Conservation (phyloP, 2,888 invertebrate species). For the Lasioglossum lativentre region DNA sequence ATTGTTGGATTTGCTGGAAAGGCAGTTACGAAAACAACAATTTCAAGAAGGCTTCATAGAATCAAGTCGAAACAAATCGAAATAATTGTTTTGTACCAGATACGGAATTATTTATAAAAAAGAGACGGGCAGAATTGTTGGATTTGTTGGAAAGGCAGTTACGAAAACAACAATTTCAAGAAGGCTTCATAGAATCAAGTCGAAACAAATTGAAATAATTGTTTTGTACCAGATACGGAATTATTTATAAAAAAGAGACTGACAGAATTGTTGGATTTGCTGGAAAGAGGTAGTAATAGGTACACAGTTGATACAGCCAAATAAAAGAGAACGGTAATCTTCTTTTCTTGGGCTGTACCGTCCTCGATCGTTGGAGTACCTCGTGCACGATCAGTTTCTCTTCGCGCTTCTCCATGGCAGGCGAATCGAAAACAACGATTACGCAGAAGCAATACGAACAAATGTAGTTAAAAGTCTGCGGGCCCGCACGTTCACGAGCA, state of each 20-base stretch:
- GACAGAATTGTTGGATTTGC: background rate
- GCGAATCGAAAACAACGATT: background rate
- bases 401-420: background rate
- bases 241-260: background rate
- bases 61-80: too few species aligned
- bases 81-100: background rate
- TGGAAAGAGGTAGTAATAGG: background rate
- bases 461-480: background rate
- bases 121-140: background rate
- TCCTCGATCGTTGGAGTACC: background rate
- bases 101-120: background rate
- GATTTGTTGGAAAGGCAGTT: background rate
- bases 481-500: background rate
- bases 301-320: background rate
- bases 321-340: slow-evolving; percentile 1
- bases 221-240: background rate
- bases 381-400: background rate
- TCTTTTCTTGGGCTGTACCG: background rate
- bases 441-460: background rate
- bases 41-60: too few species aligned
- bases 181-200: too few species aligned
- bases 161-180: too few species aligned
- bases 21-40: too few species aligned
- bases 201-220: background rate
- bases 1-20: too few species aligned